Percentiles rank a stretch among this genome's conserved stretches.
Evolutionary conservation across 2,113 vertebrate genomes (phyloP).

Genomic region (Aleadryas rufinucha): DNA sequence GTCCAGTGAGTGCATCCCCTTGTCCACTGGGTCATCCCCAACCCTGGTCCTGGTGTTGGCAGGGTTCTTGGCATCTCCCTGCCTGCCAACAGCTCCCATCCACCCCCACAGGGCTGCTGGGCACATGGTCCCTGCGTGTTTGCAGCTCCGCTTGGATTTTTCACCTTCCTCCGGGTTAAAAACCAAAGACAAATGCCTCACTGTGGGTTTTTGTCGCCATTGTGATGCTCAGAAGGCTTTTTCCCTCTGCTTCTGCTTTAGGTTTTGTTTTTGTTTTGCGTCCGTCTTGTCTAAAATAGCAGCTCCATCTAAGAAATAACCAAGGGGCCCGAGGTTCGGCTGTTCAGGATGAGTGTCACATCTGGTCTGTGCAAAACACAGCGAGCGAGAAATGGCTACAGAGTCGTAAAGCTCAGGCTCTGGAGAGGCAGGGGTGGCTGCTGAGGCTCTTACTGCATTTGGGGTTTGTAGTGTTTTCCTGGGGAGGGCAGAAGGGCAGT

Average conservation of each 20-base stretch:
- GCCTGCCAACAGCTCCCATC: neutral
- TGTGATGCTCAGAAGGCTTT: neutral
- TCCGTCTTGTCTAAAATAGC: slow-evolving; percentile 41
- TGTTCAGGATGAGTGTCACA: slow-evolving; percentile 4
- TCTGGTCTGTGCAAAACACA: slow-evolving; percentile 40
- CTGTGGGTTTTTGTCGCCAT: neutral
- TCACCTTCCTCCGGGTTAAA: neutral
- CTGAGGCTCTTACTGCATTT: neutral
- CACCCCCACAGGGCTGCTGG: neutral
- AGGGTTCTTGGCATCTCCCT: neutral
- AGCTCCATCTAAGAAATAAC: slow-evolving; percentile 26
- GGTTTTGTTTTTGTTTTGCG: neutral
- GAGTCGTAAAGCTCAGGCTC: neutral
- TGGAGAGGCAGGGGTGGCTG: neutral
- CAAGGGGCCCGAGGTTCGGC: neutral
- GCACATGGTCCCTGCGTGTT: rapidly evolving
- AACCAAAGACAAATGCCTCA: neutral
- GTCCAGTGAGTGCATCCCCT: neutral
- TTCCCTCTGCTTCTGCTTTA: neutral
- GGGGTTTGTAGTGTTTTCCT: neutral
- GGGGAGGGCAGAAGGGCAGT: neutral
- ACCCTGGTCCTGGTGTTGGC: neutral
- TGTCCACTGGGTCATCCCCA: neutral
- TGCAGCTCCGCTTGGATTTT: neutral
- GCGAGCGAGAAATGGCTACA: neutral